Base-by-base conservation (phyloP, 2,113 vertebrate genomes). In the Corvus cornix region DNA sequence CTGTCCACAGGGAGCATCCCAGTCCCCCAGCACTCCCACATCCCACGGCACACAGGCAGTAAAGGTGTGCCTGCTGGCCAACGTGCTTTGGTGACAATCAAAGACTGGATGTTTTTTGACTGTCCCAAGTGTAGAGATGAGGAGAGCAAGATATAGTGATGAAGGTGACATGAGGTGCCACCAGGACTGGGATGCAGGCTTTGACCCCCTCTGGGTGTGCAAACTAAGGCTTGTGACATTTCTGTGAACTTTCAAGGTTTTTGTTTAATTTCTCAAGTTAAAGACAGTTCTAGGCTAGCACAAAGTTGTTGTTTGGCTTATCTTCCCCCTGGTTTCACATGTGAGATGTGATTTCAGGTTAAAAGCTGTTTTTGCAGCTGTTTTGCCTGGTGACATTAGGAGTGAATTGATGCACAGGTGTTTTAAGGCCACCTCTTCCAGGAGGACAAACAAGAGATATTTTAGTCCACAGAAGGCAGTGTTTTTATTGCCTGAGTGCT, bases 51-150 rank as follows among this genome's bases (percentile, higher is more conserved):
- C 27, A 15, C 1, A 23, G 19, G 31, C 41, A 43, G 10, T 3
- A 13, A 13, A 30, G 24, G 10, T 28, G 18, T 49, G 27, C 24
- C 39, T 1, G 10, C n/a, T 76, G 74, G 35, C 52, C 78, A 78
- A 0, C 0, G 0, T 9, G 63, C 49, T 44, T 33, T 46, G 48
- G 13, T 92, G 37, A 3, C 14, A 4, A 10, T 16, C 76, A 37
- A 26, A 75, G 13, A 43, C 22, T 79, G 43, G 39, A 1, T 31
- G 16, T 10, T 39, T 64, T 43, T 33, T 9, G 3, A 1, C n/a
- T 80, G 15, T 35, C 24, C 31, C 6, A 3, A 8, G 10, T 49
- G 2, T 10, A 48, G 16, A 73, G 41, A 17, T 15, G 30, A 22
- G 43, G 17, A 70, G 33, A 86, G 13, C 9, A 63, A 53, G 55